Conservation (phyloP, 30 jellyfish, hydroid and myxozoan genomes). For the Aurelia aurita region DNA sequence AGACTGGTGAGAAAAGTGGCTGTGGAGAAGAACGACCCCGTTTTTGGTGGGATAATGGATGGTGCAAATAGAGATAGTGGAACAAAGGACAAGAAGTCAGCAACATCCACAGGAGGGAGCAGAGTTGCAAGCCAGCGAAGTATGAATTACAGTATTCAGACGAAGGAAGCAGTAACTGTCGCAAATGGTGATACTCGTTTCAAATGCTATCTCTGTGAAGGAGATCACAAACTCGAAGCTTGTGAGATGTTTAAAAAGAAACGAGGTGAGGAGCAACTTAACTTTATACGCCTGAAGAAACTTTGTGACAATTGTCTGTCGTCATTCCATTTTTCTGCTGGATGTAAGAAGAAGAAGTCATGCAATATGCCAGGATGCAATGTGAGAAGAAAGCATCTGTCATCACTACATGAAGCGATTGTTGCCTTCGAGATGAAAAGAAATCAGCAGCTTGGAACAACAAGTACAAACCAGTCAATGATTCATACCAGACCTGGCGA, state of each 20-base stretch:
- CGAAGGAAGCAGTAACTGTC: constrained; percentile 17
- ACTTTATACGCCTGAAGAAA: constrained; percentile 42
- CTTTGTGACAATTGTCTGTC: constrained; percentile 65
- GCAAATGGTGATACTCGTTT: constrained; percentile 1
- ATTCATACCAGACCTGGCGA: constrained; percentile 5
- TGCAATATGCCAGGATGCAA: constrained; percentile 36
- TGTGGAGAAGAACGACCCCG: constrained; percentile 63
- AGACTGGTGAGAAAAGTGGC: constrained; percentile 39
- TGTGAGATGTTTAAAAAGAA: constrained; percentile 27
- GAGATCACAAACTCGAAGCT: constrained; percentile 44
- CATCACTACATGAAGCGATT: constrained; percentile 46
- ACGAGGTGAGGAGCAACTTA: constrained; percentile 19
- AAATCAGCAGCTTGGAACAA: constrained; percentile 34
- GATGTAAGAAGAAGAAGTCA: constrained; percentile 48
- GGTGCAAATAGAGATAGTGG: constrained; percentile 45
- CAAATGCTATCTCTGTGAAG: constrained; percentile 52
- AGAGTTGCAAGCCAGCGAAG: constrained; percentile 31
- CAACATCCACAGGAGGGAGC: constrained; percentile 29
- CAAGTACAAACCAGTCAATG: constrained; percentile 16
- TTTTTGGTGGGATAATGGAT: constrained; percentile 45
- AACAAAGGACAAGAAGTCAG: constrained; percentile 32
- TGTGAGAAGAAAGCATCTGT: constrained; percentile 43
- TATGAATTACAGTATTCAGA: constrained; percentile 50
- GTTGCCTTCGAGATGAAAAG: constrained; percentile 43
- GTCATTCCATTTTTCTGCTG: constrained; percentile 34